These are phyloP conservation scores for Lithophane socia DNA, from an alignment of 2,888 invertebrate species.

Conservation along the genomic window DNA sequence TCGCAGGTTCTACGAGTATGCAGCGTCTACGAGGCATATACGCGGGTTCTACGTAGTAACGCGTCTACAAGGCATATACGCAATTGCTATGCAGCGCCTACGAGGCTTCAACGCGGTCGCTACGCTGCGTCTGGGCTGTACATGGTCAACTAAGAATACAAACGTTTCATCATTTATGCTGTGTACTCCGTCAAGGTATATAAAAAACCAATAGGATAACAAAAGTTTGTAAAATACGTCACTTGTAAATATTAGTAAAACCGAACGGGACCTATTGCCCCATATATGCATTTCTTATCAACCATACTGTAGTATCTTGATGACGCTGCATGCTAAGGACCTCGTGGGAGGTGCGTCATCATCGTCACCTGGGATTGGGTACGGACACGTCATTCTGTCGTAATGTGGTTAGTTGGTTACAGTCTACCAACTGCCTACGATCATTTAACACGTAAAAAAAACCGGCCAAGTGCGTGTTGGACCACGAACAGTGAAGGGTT, in stretches of 20 bases:
- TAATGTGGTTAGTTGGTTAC: conserved; percentile 49
- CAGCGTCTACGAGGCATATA: neutral
- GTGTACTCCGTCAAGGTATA: neutral
- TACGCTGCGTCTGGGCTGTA: too few species aligned
- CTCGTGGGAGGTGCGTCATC: conserved; percentile 67
- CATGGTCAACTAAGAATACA: neutral
- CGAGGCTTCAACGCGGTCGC: too few species aligned
- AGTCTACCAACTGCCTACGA: conserved; percentile 8
- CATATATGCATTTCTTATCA: conserved; percentile 32
- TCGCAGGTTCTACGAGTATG: neutral
- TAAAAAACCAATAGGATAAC: neutral
- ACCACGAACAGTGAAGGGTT: too few species aligned
- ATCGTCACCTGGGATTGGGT: conserved; percentile 65
- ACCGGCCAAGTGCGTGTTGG: too few species aligned
- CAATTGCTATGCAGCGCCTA: conserved; percentile 4
- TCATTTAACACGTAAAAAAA: neutral
- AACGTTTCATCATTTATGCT: neutral
- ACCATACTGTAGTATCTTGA: conserved; percentile 8
- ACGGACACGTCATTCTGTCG: conserved; percentile 65
- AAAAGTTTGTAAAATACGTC: conserved; percentile 24
- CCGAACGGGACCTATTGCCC: conserved; percentile 38
- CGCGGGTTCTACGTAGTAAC: neutral
- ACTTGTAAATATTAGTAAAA: conserved; percentile 29
- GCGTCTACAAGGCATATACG: neutral
- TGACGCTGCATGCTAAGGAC: conserved; percentile 39